Base-by-base conservation (phyloP, 2,113 vertebrate species). In the Tiliqua scincoides region DNA sequence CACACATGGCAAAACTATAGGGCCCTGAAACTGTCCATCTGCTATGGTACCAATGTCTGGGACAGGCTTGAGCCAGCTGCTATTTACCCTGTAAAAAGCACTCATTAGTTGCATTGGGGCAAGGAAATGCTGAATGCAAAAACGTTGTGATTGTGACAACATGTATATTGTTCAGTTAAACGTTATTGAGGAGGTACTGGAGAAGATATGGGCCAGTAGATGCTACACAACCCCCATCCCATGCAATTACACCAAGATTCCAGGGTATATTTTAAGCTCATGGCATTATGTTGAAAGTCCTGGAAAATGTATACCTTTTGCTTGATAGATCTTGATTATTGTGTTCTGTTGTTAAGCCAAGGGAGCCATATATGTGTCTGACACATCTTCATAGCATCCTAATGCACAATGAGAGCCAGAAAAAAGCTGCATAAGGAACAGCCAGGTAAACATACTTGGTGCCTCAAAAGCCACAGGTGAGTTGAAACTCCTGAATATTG, bases 391-490 rank as follows among this genome's bases (percentile, higher is more conserved):
- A 70, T 84, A n/a, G 9, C 75, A 32, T 23, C 18, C 5, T 48
- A 81, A 48, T 76, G 72, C 86, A 79, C 82, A 32, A 1, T 6
- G 18, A n/a, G 30, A 83, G 17, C 20, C 8, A 84, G 8, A 35
- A 63, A 84, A 37, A 61, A 70, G 18, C 62, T 43, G 70, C 32
- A 43, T 0, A 20, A 11, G 10, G 80, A 6, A 1, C 65, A 85
- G 6, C 3, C 40, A 82, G 54, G 18, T 2, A 81, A 90, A 83
- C 52, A n/a, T 0, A 18, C 23, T 1, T 40, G 59, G 11, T 61
- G 14, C 81, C 70, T 84, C 63, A 85, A 75, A 80, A 87, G 20
- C n/a, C 10, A 74, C 48, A 82, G 30, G 35, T 81, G 43, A 75
- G 35, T 75, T 82, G 12, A 7, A 3, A 83, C 83, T 67, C 65